These are phyloP conservation scores for Aspidiotus destructor DNA, from an alignment of 2,888 invertebrate species.

Conservation along the genomic window DNA sequence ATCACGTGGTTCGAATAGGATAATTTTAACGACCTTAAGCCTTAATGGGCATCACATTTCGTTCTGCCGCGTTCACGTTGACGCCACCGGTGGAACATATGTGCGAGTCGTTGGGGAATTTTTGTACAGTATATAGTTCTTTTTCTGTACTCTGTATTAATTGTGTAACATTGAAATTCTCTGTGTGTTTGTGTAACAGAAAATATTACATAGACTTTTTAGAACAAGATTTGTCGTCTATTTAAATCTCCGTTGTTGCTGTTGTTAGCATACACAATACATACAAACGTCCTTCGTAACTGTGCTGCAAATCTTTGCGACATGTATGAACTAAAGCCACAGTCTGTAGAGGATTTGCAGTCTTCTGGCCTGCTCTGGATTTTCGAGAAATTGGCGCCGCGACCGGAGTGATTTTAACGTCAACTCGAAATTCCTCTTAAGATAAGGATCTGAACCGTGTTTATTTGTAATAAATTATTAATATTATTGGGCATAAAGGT, in stretches of 20 bases:
- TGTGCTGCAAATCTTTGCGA: conserved; percentile 15
- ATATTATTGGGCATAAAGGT: neutral
- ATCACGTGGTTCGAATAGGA: no score
- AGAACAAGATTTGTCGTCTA: conserved; percentile 3
- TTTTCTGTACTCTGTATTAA: neutral
- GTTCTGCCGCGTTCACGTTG: no score
- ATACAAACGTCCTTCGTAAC: conserved; percentile 7
- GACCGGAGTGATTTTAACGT: conserved; percentile 11
- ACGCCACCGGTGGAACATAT: no score
- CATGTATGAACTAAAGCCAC: conserved; percentile 14
- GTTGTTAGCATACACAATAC: neutral
- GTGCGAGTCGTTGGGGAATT: no score
- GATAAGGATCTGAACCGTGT: conserved; percentile 15
- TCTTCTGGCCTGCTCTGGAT: neutral
- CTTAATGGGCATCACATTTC: no score
- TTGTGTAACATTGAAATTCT: conserved; percentile 5
- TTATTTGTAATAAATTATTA: conserved; percentile 9
- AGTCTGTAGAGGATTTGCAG: conserved; percentile 13
- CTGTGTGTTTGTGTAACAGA: conserved; percentile 12
- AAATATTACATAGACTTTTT: conserved; percentile 6
- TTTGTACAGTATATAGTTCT: no score
- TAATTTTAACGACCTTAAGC: no score
- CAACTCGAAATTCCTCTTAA: conserved; percentile 15
- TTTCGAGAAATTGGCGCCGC: conserved; percentile 14
- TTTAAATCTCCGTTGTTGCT: neutral